Conservation (phyloP, 64 coral and sea anemone genomes). For the Porites australiensis region DNA sequence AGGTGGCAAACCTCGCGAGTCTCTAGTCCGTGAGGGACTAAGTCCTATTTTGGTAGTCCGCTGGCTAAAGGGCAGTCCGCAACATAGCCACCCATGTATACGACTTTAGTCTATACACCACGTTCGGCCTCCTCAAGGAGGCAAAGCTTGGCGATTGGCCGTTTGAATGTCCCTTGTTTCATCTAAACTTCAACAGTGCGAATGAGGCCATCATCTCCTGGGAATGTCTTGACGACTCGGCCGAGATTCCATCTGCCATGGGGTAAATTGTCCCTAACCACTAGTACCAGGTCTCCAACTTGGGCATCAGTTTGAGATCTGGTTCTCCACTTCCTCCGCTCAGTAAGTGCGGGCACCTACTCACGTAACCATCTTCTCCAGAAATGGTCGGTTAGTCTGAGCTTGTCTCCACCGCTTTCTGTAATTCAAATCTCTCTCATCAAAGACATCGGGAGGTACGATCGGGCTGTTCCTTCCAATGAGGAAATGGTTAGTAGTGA, state of each 20-base stretch:
- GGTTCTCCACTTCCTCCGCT: conserved; percentile 1
- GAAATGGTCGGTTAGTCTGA: conserved; percentile 23
- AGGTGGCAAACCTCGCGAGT: too few relatives aligned
- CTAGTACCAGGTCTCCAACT: conserved; percentile 27
- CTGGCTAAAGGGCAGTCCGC: not conserved
- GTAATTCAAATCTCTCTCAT: conserved; percentile 43
- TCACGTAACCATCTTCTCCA: conserved; percentile 37
- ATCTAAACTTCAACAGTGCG: conserved; percentile 23
- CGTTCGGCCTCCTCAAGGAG: conserved; percentile 34
- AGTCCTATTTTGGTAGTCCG: too few relatives aligned
- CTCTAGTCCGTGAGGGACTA: too few relatives aligned
- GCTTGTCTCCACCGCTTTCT: conserved; percentile 69
- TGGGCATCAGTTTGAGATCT: conserved; percentile 19
- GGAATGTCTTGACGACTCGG: conserved; percentile 18
- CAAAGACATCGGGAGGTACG: conserved; percentile 32
- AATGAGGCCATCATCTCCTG: conserved; percentile 23
- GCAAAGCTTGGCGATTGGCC: conserved; percentile 45
- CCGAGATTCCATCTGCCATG: conserved; percentile 33
- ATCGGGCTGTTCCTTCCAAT: conserved; percentile 63
- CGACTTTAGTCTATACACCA: conserved; percentile 11
- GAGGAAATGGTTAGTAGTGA: conserved; percentile 69
- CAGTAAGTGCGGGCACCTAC: not conserved
- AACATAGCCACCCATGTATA: conserved; percentile 25
- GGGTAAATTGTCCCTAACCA: conserved; percentile 20
- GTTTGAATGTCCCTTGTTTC: conserved; percentile 33